Base-by-base conservation (phyloP, 2,797 vertebrate species). In the Hafferia zeledoni region DNA sequence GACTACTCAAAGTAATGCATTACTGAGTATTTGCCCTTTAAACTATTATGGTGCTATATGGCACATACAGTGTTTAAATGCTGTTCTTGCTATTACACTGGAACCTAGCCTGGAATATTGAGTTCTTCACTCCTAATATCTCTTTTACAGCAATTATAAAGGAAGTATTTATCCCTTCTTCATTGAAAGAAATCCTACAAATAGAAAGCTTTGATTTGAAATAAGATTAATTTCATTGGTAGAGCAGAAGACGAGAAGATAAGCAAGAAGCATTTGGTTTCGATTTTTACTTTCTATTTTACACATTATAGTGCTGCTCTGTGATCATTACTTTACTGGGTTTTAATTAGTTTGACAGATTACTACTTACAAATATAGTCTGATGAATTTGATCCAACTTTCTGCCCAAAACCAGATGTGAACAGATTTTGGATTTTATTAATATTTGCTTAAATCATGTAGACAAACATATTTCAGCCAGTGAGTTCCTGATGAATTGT, bases 391-490 rank as follows among this genome's bases (percentile, higher is more conserved):
- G 77, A 70, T 93, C 79, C 86, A 95, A 79, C 70, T 90, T 90
- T 92, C 83, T 89, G 35, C 55, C 28, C 33, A 87, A 68, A n/a
- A 84, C 52, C 77, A 90, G 70, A 94, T 89, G 70, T 30, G 71
- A 96, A 64, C 44, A 71, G 37, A 92, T 80, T 95, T 83, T 87
- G 46, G 70, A 77, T 92, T 92, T 94, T 85, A 90, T 93, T 91
- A 80, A 83, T 80, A 90, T 87, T 95, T 92, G 64, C 57, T 89
- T 89, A 93, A 84, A 90, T 82, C 64, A 60, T 83, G 46, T 76
- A 92, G 70, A 71, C 67, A 95, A 95, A 94, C 63, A 95, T 80
- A 89, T 71, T 89, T 80, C 57, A 72, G 30, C 24, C 64, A 60
- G 31, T 20, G 31, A 89, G 17, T n/a, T 90, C 68, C 39, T 77